phyloP scores from a whole-genome alignment of 1,140 invertebrate species.

The Temnothorax nylanderi region DNA sequence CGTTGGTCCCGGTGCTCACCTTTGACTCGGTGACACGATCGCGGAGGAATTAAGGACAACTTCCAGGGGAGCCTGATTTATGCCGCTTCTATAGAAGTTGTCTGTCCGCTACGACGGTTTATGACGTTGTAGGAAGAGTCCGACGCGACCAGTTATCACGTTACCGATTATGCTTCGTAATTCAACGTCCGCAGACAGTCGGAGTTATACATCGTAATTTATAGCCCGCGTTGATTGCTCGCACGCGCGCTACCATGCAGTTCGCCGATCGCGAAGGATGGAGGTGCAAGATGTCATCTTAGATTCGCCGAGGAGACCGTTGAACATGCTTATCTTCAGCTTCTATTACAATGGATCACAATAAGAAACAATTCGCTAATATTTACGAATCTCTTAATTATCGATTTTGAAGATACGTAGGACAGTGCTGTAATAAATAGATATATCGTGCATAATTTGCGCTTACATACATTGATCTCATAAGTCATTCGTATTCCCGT shows the following conservation, averaged over 20 bases:
- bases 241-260: conserved; percentile 33
- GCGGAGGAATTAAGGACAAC: conserved; percentile 44
- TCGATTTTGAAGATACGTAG: background rate
- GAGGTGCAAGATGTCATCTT: conserved; percentile 12
- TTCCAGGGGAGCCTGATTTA: conserved; percentile 37
- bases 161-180: conserved; percentile 46
- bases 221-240: conserved; percentile 34
- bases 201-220: conserved; percentile 52
- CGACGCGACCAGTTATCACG: conserved; percentile 34
- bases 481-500: background rate
- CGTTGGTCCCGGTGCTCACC: conserved; percentile 56
- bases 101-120: conserved; percentile 6
- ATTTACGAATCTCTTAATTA: background rate
- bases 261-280: background rate
- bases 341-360: background rate
- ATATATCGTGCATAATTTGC: background rate
- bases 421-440: background rate
- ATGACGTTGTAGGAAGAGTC: conserved; percentile 34
- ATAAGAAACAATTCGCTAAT: background rate
- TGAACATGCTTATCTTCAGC: background rate
- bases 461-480: background rate
- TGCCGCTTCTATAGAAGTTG: conserved; percentile 13
- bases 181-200: conserved; percentile 38
- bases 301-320: background rate
- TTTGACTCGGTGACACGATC: conserved; percentile 56